Conservation (phyloP, 64 coral and sea anemone species). For the Orbicella faveolata region DNA sequence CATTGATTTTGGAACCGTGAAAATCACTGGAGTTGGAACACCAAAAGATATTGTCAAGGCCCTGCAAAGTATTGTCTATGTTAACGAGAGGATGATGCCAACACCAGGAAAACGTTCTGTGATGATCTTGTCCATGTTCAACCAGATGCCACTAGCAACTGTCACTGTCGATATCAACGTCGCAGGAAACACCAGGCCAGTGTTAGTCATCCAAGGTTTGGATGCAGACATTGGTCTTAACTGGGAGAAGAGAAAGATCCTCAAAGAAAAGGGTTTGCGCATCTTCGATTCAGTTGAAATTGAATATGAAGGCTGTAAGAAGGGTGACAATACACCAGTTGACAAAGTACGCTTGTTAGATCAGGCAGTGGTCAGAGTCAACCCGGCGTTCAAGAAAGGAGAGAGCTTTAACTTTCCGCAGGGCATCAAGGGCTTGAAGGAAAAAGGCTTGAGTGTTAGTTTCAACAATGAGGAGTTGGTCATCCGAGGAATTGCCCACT, state of each 20-base stretch:
- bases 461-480: conserved; percentile 67
- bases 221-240: conserved; percentile 44
- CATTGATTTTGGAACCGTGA: conserved; percentile 40
- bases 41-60: conserved; percentile 66
- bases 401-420: conserved; percentile 72
- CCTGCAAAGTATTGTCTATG: conserved; percentile 65
- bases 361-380: conserved; percentile 52
- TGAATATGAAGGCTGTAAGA: conserved; percentile 48
- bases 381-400: conserved; percentile 65
- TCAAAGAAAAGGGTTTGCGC: conserved; percentile 52
- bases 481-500: conserved; percentile 72
- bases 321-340: conserved; percentile 34
- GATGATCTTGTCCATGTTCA: conserved; percentile 30
- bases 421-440: conserved; percentile 47
- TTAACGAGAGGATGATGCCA: conserved; percentile 71
- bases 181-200: conserved; percentile 60
- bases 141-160: background rate
- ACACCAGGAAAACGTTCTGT: conserved; percentile 66
- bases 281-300: conserved; percentile 66
- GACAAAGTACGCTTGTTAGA: conserved; percentile 60
- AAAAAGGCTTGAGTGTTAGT: conserved; percentile 63
- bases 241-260: conserved; percentile 35
- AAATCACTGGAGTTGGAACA: conserved; percentile 61
- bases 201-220: conserved; percentile 56
- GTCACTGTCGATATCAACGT: conserved; percentile 57